Evolutionary conservation across 2,113 vertebrate genomes (phyloP).

Genomic region (Erythrolamprus reginae): DNA sequence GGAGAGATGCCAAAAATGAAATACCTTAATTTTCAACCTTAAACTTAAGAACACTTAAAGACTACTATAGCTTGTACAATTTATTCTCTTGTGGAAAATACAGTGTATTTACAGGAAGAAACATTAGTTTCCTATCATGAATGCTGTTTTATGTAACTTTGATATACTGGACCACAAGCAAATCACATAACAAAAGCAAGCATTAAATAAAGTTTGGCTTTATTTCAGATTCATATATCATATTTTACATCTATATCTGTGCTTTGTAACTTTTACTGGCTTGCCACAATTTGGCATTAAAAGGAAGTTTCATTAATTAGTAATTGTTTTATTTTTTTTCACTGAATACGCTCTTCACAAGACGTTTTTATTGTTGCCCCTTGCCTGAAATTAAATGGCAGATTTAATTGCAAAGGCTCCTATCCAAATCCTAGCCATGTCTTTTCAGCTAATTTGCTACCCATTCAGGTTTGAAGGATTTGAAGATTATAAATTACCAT

Average conservation of each 20-base stretch:
- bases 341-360: conserved; percentile 22
- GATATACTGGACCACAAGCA: conserved; percentile 21
- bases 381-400: not conserved
- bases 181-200: conserved; percentile 1
- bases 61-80: conserved; percentile 14
- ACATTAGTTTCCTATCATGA: not conserved
- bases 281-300: not conserved
- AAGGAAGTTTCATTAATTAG: conserved; percentile 27
- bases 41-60: conserved; percentile 2
- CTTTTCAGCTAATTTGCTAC: not conserved
- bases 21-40: conserved; percentile 5
- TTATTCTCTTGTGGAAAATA: conserved; percentile 1
- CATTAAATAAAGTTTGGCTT: not conserved
- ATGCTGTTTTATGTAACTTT: conserved; percentile 4
- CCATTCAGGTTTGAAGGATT: conserved; percentile 11
- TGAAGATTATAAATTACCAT: not conserved
- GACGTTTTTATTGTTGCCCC: conserved; percentile 1
- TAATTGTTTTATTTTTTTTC: conserved; percentile 28
- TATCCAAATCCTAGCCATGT: not conserved
- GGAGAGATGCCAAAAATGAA: conserved; percentile 10
- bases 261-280: not conserved
- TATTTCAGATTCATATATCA: conserved; percentile 2
- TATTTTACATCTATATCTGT: conserved; percentile 1
- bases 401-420: not conserved
- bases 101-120: conserved; percentile 20